Conservation (phyloP, 2,113 vertebrate genomes). For the Corvus moneduloides region DNA sequence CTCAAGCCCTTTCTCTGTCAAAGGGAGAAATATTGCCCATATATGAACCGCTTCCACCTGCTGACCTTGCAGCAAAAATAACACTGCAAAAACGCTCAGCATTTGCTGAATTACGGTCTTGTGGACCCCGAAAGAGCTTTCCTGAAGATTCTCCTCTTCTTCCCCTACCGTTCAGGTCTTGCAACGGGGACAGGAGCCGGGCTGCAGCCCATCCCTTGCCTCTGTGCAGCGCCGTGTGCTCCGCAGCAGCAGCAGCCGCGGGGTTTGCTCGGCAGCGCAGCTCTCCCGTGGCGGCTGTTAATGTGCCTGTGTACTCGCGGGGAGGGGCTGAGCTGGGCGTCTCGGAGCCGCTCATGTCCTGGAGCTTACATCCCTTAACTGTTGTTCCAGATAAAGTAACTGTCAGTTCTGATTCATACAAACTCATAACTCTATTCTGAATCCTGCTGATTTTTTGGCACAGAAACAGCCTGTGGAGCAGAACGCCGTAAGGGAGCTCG, state of each 20-base stretch:
- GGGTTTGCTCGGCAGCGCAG: background rate
- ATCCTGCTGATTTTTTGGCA: constrained; percentile 20
- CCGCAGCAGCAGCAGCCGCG: background rate
- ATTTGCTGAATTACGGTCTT: background rate
- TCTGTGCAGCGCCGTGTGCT: background rate
- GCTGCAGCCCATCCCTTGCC: background rate
- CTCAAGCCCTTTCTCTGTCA: background rate
- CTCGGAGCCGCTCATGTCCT: background rate
- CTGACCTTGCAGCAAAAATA: background rate
- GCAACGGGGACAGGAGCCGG: background rate
- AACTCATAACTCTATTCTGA: background rate
- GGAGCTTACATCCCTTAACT: constrained; percentile 7
- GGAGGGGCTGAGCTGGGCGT: background rate
- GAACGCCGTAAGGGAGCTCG: constrained; percentile 5
- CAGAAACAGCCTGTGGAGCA: background rate
- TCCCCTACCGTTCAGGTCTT: background rate
- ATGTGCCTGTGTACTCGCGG: background rate
- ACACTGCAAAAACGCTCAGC: background rate
- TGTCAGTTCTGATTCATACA: constrained; percentile 43
- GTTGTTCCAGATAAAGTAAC: constrained; percentile 41
- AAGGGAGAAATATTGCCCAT: background rate
- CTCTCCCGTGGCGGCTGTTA: background rate
- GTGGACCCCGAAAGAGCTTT: background rate
- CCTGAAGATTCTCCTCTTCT: background rate
- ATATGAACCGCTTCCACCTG: background rate